These are phyloP conservation scores for Caranx melampygus DNA, from an alignment of 2,113 vertebrate species.

Conservation along the genomic window DNA sequence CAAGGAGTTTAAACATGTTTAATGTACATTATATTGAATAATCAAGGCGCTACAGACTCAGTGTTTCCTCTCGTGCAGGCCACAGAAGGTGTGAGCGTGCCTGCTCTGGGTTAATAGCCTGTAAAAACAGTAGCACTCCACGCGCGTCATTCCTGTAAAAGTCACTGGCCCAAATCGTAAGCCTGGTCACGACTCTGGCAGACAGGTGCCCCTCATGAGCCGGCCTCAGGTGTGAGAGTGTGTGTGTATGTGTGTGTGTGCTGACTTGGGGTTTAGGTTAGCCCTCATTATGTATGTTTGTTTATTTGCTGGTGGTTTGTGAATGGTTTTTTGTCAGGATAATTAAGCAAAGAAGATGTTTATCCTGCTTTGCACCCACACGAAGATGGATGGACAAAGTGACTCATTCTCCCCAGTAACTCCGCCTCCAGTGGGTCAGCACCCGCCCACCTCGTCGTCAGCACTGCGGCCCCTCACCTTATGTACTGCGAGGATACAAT, in stretches of 20 bases:
- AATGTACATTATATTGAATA: background rate
- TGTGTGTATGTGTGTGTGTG: constrained; percentile 1
- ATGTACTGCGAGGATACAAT: constrained; percentile 40
- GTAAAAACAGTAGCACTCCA: constrained; percentile 57
- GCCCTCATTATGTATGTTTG: background rate
- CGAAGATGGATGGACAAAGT: constrained; percentile 25
- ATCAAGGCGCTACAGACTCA: background rate
- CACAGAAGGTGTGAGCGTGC: constrained; percentile 46
- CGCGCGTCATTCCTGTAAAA: constrained; percentile 57
- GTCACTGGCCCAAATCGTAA: constrained; percentile 49
- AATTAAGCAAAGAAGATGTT: constrained; percentile 39
- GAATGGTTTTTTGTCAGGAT: constrained; percentile 10
- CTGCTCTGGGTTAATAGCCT: constrained; percentile 51
- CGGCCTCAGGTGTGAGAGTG: constrained; percentile 38
- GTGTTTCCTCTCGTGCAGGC: constrained; percentile 37
- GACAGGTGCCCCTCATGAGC: constrained; percentile 54
- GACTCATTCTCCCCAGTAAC: constrained; percentile 46
- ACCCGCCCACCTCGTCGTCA: constrained; percentile 48
- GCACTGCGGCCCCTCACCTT: constrained; percentile 41
- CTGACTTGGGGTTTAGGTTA: background rate
- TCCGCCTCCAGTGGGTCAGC: constrained; percentile 17
- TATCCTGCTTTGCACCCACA: constrained; percentile 25
- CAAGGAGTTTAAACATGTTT: background rate
- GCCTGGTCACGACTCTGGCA: constrained; percentile 46
- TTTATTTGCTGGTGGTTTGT: constrained; percentile 16